Evolutionary conservation across 2,113 vertebrate species (phyloP).

Genomic region (Dascyllus trimaculatus): DNA sequence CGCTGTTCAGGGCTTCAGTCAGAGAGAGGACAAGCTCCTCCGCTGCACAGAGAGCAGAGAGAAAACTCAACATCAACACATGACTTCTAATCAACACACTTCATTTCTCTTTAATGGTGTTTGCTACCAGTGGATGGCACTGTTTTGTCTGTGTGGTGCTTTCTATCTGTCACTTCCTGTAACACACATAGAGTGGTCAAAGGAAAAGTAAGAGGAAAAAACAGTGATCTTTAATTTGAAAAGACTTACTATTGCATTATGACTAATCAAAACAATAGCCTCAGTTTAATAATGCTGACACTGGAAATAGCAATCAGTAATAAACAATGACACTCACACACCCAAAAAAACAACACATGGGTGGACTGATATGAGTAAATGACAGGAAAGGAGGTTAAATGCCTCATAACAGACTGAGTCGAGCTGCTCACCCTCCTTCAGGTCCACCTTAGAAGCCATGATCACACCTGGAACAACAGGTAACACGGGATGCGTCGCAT

Average conservation of each 20-base stretch:
- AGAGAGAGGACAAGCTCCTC: slow-evolving; percentile 84
- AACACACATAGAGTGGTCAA: too few species aligned
- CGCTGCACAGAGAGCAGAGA: slow-evolving; percentile 69
- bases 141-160: too few species aligned
- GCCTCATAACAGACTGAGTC: neutral
- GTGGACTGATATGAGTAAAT: too few species aligned
- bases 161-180: too few species aligned
- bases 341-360: too few species aligned
- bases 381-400: too few species aligned
- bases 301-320: neutral
- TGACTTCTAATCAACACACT: neutral
- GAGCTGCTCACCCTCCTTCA: slow-evolving; percentile 62
- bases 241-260: neutral
- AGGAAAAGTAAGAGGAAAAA: too few species aligned
- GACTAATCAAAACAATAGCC: too few species aligned
- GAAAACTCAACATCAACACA: neutral
- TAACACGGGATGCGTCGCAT: neutral
- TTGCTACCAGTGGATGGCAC: too few species aligned
- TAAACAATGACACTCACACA: neutral
- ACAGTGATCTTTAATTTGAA: neutral
- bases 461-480: slow-evolving; percentile 33
- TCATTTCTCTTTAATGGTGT: neutral
- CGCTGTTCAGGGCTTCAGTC: slow-evolving; percentile 83
- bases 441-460: slow-evolving; percentile 45
- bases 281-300: neutral